Percentiles rank a stretch among this genome's conserved stretches.
phyloP scores from a whole-genome alignment of 1,140 invertebrate species.

The Drepana arcuata region DNA sequence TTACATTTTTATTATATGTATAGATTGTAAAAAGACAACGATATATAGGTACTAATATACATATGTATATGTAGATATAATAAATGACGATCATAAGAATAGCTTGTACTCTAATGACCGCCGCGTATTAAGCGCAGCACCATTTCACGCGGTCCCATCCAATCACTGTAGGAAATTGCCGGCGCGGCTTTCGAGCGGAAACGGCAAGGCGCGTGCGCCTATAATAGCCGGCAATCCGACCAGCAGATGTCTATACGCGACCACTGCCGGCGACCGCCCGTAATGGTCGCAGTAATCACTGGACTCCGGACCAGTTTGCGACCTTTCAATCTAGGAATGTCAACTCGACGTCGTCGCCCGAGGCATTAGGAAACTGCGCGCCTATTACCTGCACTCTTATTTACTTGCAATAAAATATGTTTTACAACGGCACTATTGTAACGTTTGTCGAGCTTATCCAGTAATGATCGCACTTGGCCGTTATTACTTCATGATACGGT shows the following conservation, averaged over 20 bases:
- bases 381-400: conserved; percentile 15
- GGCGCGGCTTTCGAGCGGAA: not conserved
- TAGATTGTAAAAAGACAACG: too few species aligned
- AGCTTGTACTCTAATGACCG: too few species aligned
- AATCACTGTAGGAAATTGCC: too few species aligned
- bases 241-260: conserved; percentile 6
- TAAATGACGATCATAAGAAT: too few species aligned
- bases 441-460: conserved; percentile 19
- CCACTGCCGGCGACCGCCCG: conserved; percentile 31
- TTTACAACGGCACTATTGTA: conserved; percentile 12
- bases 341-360: conserved; percentile 36
- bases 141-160: too few species aligned
- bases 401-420: conserved; percentile 17
- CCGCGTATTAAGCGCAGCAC: too few species aligned
- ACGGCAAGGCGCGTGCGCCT: not conserved
- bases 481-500: conserved; percentile 37
- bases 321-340: conserved; percentile 66
- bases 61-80: too few species aligned
- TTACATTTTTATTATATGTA: too few species aligned
- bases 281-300: conserved; percentile 38
- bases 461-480: conserved; percentile 36
- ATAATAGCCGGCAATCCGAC: not conserved
- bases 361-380: conserved; percentile 33
- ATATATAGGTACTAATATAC: too few species aligned
- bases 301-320: conserved; percentile 58